phyloP scores from a whole-genome alignment of 1,140 invertebrate genomes.

The Planococcus citri region DNA sequence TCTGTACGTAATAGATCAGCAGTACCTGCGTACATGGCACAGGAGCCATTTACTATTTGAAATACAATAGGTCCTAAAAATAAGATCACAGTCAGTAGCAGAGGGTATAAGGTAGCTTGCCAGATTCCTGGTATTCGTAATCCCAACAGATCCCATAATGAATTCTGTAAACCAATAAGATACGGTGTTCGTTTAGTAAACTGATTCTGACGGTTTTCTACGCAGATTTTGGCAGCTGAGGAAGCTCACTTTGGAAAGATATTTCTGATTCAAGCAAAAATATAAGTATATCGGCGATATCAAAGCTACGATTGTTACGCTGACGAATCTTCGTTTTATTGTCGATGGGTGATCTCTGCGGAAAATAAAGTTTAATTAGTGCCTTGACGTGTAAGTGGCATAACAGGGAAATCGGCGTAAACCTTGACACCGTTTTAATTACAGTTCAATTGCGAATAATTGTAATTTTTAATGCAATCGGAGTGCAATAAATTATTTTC shows the following conservation, averaged over 20 bases:
- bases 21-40: constrained; percentile 54
- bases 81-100: constrained; percentile 67
- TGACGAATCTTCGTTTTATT: constrained; percentile 75
- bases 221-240: too few relatives aligned
- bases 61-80: constrained; percentile 72
- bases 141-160: constrained; percentile 60
- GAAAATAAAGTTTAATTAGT: constrained; percentile 30
- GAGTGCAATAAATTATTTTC: too few relatives aligned
- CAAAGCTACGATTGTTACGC: constrained; percentile 65
- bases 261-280: constrained; percentile 46
- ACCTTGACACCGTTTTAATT: not conserved
- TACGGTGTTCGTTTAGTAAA: not conserved
- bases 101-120: constrained; percentile 57
- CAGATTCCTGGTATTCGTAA: constrained; percentile 57
- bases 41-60: constrained; percentile 52
- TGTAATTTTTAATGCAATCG: constrained; percentile 11
- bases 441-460: not conserved
- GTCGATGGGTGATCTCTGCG: constrained; percentile 75
- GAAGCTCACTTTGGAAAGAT: constrained; percentile 40
- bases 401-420: not conserved
- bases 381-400: not conserved
- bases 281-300: constrained; percentile 64
- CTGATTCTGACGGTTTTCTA: too few relatives aligned
- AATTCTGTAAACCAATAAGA: constrained; percentile 37
- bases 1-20: too few relatives aligned